Evolutionary conservation across 2,113 vertebrate species (phyloP).

Genomic region (Pan troglodytes): NHGRI_mPanTro3-v2.1_pri NC_086015.1:22617501-22618000

Average conservation of each 20-base stretch:
- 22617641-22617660: not conserved
- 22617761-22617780: not conserved
- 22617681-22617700: not conserved
- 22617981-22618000: not conserved
- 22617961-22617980: not conserved
- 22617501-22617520: not conserved
- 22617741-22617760: not conserved
- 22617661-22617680: not conserved
- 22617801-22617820: not conserved
- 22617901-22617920: not conserved
- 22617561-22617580: not conserved
- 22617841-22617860: not conserved
- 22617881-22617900: not conserved
- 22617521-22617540: not conserved
- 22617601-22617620: not conserved
- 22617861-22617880: not conserved
- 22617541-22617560: not conserved
- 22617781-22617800: not conserved
- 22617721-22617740: not conserved
- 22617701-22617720: not conserved
- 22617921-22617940: not conserved
- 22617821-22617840: not conserved
- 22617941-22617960: not conserved
- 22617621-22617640: not conserved
- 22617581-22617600: not conserved